These are phyloP conservation scores for Leucoptera coffeella DNA, from an alignment of 2,888 invertebrate species.

Conservation along the genomic window DNA sequence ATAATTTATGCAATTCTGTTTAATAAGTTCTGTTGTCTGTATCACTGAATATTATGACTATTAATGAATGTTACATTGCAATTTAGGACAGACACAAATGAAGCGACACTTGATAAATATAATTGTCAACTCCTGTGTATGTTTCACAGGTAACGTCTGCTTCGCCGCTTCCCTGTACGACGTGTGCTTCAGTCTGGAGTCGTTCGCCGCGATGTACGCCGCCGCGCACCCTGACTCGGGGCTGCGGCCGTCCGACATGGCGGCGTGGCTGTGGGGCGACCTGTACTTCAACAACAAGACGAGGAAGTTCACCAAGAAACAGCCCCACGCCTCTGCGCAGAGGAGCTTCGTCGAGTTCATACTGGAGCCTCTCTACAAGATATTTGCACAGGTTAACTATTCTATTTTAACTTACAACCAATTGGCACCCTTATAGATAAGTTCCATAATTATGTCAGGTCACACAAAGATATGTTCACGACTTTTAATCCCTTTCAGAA, in stretches of 20 bases:
- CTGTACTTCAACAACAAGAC: conserved; percentile 96
- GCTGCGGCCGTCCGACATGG: conserved; percentile 71
- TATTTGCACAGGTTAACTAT: conserved; percentile 88
- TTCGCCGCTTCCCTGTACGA: conserved; percentile 97
- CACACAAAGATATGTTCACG: no score
- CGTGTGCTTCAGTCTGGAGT: conserved; percentile 94
- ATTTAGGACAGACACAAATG: no score
- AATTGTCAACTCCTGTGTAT: no score
- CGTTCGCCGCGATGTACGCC: conserved; percentile 92
- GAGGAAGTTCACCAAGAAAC: conserved; percentile 90
- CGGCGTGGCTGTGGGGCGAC: conserved; percentile 95
- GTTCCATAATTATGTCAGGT: no score
- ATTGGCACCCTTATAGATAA: no score
- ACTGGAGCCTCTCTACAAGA: conserved; percentile 94
- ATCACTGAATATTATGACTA: no score
- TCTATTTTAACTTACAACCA: no score
- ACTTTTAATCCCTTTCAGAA: no score
- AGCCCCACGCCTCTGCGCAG: conserved; percentile 85
- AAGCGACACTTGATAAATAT: no score
- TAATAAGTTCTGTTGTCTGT: no score
- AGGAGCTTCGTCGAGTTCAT: conserved; percentile 98
- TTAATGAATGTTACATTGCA: no score
- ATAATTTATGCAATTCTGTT: no score
- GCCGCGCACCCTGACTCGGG: conserved; percentile 73
- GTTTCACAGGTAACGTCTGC: conserved; percentile 88